phyloP scores from a whole-genome alignment of 1,140 invertebrate genomes.

The Drosophila sechellia region DNA sequence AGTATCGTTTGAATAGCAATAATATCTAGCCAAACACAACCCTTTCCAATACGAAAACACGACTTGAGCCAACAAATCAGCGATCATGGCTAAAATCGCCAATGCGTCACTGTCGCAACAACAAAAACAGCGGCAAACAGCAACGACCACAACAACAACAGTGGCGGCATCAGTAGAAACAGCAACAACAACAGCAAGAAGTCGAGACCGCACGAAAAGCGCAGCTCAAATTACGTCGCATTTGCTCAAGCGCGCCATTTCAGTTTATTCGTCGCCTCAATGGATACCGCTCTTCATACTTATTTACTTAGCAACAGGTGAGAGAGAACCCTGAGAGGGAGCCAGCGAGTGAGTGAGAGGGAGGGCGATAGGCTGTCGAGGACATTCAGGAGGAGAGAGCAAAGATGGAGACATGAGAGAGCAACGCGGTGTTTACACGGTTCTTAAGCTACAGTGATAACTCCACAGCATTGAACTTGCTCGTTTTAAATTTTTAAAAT shows the following conservation, averaged over 20 bases:
- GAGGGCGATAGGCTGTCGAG: background rate
- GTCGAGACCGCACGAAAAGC: slow-evolving; percentile 77
- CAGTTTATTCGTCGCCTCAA: slow-evolving; percentile 61
- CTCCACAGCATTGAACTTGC: background rate
- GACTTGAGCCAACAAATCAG: slow-evolving; percentile 35
- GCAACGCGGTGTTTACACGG: slow-evolving; percentile 20
- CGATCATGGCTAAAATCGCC: slow-evolving; percentile 68
- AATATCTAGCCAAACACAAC: slow-evolving; percentile 30
- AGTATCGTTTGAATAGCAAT: slow-evolving; percentile 27
- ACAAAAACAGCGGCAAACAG: slow-evolving; percentile 35
- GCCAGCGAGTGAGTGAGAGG: background rate
- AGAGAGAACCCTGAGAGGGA: slow-evolving; percentile 19
- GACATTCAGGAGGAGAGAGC: slow-evolving; percentile 9
- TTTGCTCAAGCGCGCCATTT: slow-evolving; percentile 79
- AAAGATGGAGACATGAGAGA: slow-evolving; percentile 25
- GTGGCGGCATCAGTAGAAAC: slow-evolving; percentile 27
- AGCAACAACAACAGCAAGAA: slow-evolving; percentile 42
- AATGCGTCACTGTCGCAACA: slow-evolving; percentile 72
- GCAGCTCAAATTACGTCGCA: slow-evolving; percentile 71
- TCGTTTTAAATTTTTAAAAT: no score
- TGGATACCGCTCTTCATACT: slow-evolving; percentile 81
- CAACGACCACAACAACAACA: slow-evolving; percentile 19
- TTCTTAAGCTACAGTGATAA: slow-evolving; percentile 9
- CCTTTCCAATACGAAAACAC: slow-evolving; percentile 57
- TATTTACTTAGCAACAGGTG: slow-evolving; percentile 81